These are phyloP conservation scores for Drosophila micromelanica DNA, from an alignment of 1,140 invertebrate species.

Conservation along the genomic window DNA sequence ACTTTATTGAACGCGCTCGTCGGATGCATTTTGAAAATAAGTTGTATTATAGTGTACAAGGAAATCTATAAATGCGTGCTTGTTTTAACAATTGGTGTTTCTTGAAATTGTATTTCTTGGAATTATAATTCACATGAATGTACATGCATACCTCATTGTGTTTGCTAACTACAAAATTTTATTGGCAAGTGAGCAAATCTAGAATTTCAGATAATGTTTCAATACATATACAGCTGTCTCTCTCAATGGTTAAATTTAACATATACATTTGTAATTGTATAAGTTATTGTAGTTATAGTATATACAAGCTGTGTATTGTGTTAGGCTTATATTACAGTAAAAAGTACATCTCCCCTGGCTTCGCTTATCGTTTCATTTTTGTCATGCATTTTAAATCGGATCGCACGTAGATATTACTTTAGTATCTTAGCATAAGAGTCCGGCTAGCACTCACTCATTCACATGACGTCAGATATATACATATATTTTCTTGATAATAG, in stretches of 20 bases:
- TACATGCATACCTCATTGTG: neutral
- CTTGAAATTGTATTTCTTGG: neutral
- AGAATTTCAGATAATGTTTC: constrained; percentile 23
- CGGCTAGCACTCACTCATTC: constrained; percentile 28
- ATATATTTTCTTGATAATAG: constrained; percentile 24
- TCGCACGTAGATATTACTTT: neutral
- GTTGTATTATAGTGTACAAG: neutral
- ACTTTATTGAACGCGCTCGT: constrained; percentile 49
- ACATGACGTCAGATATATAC: constrained; percentile 29
- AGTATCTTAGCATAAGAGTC: constrained; percentile 6
- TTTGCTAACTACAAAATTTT: constrained; percentile 3
- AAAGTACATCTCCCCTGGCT: neutral
- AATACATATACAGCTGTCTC: constrained; percentile 25
- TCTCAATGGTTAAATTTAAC: neutral
- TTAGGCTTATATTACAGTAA: constrained; percentile 15
- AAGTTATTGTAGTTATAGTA: constrained; percentile 16
- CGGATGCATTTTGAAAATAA: constrained; percentile 49
- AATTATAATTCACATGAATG: neutral
- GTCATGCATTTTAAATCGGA: constrained; percentile 32
- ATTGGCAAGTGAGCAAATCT: constrained; percentile 35
- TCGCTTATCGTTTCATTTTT: constrained; percentile 39
- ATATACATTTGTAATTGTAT: constrained; percentile 18
- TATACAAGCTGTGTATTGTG: neutral
- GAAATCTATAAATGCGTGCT: constrained; percentile 8
- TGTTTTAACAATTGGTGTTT: constrained; percentile 14